phyloP scores from a whole-genome alignment of 2,797 vertebrate genomes.

The Channa striata region DNA sequence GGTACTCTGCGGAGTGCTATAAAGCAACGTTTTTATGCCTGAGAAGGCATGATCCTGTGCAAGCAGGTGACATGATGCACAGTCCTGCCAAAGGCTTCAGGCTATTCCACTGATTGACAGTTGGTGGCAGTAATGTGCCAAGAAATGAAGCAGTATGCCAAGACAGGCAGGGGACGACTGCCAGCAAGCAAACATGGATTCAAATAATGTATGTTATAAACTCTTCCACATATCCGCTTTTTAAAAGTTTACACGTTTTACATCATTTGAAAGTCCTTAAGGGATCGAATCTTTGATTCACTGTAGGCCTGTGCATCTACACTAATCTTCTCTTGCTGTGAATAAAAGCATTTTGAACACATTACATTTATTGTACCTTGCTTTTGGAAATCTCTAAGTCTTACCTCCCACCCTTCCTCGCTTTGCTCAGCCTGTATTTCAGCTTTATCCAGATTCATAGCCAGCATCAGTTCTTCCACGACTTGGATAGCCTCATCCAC shows the following conservation, averaged over 20 bases:
- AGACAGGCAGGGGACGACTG: background rate
- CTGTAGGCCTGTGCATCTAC: background rate
- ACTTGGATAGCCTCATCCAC: conserved; percentile 57
- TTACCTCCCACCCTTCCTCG: conserved; percentile 76
- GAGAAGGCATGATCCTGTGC: background rate
- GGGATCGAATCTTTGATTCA: background rate
- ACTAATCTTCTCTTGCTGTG: background rate
- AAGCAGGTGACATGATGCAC: background rate
- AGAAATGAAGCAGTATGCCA: background rate
- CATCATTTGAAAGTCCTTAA: background rate
- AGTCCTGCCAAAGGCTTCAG: background rate
- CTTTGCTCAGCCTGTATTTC: conserved; percentile 47
- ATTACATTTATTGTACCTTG: background rate
- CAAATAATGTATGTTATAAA: background rate
- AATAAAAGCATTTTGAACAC: background rate
- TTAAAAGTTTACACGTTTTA: background rate
- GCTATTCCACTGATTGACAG: conserved; percentile 9
- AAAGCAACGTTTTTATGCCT: background rate
- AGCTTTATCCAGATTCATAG: conserved; percentile 81
- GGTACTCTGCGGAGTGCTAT: background rate
- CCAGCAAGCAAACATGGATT: background rate
- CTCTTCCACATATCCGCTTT: background rate
- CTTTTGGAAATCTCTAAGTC: background rate
- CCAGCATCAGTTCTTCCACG: conserved; percentile 83
- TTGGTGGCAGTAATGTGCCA: conserved; percentile 7